phyloP scores from a whole-genome alignment of 2,888 invertebrate genomes.

The Meliscaeva auricollis region DNA sequence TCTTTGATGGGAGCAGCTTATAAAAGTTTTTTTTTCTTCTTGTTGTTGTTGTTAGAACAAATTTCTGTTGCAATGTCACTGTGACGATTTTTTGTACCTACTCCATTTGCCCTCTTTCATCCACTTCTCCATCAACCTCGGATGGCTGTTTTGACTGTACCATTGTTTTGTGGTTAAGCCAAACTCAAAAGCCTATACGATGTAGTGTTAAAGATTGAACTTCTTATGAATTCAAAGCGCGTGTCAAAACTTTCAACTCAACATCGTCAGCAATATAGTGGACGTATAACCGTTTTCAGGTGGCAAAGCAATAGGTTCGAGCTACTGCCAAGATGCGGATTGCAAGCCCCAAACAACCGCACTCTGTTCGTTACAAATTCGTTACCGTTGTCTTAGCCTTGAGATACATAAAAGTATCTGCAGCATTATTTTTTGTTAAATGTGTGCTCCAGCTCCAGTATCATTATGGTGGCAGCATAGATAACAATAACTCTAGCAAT shows the following conservation, averaged over 20 bases:
- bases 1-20: conserved; percentile 7
- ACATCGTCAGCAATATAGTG: conserved; percentile 62
- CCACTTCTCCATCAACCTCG: background rate
- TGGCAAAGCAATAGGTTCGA: conserved; percentile 48
- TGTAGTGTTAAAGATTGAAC: background rate
- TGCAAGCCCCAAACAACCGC: conserved; percentile 2
- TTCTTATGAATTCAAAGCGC: conserved; percentile 69
- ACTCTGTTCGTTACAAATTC: conserved; percentile 47
- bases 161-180: conserved; percentile 41
- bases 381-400: conserved; percentile 71
- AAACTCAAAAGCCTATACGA: background rate
- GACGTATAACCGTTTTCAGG: conserved; percentile 69
- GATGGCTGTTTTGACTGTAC: conserved; percentile 4
- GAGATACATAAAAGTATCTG: conserved; percentile 63
- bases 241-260: conserved; percentile 73
- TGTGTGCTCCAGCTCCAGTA: conserved; percentile 21
- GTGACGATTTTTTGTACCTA: conserved; percentile 14
- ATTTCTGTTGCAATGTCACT: conserved; percentile 4
- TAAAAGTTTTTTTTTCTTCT: no score
- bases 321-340: conserved; percentile 39
- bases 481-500: conserved; percentile 57
- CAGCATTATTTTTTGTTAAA: conserved; percentile 36
- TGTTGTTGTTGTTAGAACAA: background rate
- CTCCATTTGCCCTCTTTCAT: background rate
- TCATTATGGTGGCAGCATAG: conserved; percentile 42